Evolutionary conservation across 2,113 vertebrate species (phyloP).

Genomic region (Nestor notabilis): DNA sequence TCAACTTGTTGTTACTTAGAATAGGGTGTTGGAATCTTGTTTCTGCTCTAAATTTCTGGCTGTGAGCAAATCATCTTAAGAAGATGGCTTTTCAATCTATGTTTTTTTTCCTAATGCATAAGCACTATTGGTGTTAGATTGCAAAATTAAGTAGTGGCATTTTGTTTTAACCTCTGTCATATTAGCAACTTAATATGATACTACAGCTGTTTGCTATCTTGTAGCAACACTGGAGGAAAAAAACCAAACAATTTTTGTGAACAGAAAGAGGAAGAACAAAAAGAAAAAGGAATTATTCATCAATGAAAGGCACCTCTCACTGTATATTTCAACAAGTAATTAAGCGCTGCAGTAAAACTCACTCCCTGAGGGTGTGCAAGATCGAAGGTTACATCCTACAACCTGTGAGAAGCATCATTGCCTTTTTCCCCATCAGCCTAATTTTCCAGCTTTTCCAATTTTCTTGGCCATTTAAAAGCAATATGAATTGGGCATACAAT

Average conservation of each 20-base stretch:
- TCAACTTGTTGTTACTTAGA: not conserved
- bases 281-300: not conserved
- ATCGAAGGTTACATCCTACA: not conserved
- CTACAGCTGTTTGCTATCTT: not conserved
- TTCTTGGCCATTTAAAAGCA: not conserved
- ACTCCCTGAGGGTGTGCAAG: not conserved
- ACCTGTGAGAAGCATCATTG: not conserved
- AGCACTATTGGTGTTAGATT: rapidly evolving
- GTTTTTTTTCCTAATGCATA: not conserved
- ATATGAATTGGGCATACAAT: not conserved
- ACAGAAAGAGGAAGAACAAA: not conserved
- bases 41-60: not conserved
- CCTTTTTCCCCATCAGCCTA: not conserved
- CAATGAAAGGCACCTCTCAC: not conserved
- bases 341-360: not conserved
- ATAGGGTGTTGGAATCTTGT: not conserved
- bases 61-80: not conserved
- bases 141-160: not conserved
- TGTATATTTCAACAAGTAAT: not conserved
- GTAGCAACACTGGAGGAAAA: not conserved
- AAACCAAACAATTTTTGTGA: not conserved
- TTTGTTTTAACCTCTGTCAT: not conserved
- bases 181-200: not conserved
- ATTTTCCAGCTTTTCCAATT: not conserved
- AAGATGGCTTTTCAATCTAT: not conserved